Evolutionary conservation across 53 echinoderm and acorn worm species (phyloP).

Genomic region (Zoroaster sp.): DNA sequence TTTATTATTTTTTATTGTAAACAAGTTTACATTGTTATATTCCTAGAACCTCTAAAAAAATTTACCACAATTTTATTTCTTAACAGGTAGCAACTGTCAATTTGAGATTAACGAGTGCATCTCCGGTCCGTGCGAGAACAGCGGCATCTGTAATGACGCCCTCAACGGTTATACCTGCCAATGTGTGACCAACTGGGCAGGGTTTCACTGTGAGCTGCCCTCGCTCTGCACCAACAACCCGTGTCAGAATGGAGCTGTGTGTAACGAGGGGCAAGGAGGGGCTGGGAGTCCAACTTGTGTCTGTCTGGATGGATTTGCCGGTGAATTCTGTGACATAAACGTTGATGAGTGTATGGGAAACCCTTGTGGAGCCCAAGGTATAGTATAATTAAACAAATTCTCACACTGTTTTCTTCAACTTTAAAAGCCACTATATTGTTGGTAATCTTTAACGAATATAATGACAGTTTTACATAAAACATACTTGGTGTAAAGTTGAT

Average conservation of each 20-base stretch:
- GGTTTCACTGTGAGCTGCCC: slow-evolving; percentile 70
- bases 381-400: background rate
- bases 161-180: slow-evolving; percentile 69
- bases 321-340: slow-evolving; percentile 73
- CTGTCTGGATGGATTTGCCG: slow-evolving; percentile 85
- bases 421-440: too few relatives aligned
- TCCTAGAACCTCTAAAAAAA: too few relatives aligned
- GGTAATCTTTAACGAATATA: too few relatives aligned
- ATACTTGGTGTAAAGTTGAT: too few relatives aligned
- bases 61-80: background rate
- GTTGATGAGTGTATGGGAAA: slow-evolving; percentile 79
- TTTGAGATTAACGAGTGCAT: slow-evolving; percentile 46
- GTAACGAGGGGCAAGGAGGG: slow-evolving; percentile 44
- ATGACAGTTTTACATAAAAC: too few relatives aligned
- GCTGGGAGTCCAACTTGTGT: slow-evolving; percentile 65
- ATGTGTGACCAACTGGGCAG: slow-evolving; percentile 67
- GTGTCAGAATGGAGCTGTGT: slow-evolving; percentile 86
- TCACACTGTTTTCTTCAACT: too few relatives aligned
- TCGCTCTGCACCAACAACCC: slow-evolving; percentile 78
- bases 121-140: slow-evolving; percentile 73
- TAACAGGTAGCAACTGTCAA: slow-evolving; percentile 36
- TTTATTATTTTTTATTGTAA: too few relatives aligned
- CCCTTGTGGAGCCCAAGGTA: slow-evolving; percentile 78
- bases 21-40: too few relatives aligned
- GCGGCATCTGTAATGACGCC: slow-evolving; percentile 65